Conservation (phyloP, 2,113 vertebrate genomes). For the Dascyllus trimaculatus region DNA sequence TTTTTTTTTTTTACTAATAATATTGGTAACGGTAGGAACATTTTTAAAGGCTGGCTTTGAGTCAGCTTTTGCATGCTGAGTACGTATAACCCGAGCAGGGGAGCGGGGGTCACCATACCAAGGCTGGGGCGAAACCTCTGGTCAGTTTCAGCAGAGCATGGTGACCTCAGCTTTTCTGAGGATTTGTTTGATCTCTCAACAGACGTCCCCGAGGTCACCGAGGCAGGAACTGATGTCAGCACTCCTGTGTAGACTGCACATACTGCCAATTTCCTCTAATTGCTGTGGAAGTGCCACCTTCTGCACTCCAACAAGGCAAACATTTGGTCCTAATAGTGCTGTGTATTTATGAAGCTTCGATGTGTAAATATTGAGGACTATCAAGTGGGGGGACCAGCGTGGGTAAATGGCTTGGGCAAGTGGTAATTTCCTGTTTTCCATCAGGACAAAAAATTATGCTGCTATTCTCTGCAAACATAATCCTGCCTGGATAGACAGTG, state of each 20-base stretch:
- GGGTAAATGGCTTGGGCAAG: slow-evolving; percentile 63
- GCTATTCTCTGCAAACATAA: slow-evolving; percentile 58
- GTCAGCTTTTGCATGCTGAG: slow-evolving; percentile 22
- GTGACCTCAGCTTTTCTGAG: slow-evolving; percentile 67
- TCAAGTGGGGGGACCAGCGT: slow-evolving; percentile 41
- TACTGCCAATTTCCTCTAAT: slow-evolving; percentile 74
- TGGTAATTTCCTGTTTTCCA: slow-evolving; percentile 76
- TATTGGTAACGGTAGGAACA: slow-evolving; percentile 25
- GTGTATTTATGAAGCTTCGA: slow-evolving; percentile 45
- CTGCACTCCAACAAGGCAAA: slow-evolving; percentile 50
- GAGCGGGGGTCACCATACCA: slow-evolving; percentile 59
- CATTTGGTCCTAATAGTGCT: slow-evolving; percentile 68
- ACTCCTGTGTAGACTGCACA: slow-evolving; percentile 63
- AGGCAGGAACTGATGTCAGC: slow-evolving; percentile 77
- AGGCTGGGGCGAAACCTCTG: slow-evolving; percentile 61
- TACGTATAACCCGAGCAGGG: slow-evolving; percentile 60
- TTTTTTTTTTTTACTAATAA: slow-evolving; percentile 32
- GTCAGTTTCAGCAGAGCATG: slow-evolving; percentile 71
- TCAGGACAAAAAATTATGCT: slow-evolving; percentile 55
- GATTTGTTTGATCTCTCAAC: slow-evolving; percentile 75
- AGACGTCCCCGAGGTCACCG: slow-evolving; percentile 69
- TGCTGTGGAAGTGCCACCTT: slow-evolving; percentile 74
- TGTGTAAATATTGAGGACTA: slow-evolving; percentile 60
- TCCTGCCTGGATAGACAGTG: slow-evolving; percentile 35
- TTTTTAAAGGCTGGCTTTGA: slow-evolving; percentile 26